Evolutionary conservation across 2,797 vertebrate genomes (phyloP).

Genomic region (Chloroceryle inda): DNA sequence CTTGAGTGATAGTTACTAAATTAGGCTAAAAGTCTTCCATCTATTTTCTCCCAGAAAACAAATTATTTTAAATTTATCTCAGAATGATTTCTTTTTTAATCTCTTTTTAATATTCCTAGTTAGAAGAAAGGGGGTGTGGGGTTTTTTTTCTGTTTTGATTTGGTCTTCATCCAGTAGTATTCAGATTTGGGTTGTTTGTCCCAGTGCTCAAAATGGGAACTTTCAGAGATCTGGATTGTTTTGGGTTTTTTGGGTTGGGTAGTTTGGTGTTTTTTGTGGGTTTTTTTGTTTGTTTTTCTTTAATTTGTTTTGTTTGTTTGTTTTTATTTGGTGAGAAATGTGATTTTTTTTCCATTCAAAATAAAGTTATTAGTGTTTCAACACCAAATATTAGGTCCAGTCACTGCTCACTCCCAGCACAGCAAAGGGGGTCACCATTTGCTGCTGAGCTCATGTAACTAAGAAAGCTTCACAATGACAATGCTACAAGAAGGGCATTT

Average conservation of each 20-base stretch:
- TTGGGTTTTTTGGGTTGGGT: too few relatives aligned
- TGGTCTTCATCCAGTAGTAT: neutral
- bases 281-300: too few relatives aligned
- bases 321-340: neutral
- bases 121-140: neutral
- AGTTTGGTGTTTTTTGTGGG: too few relatives aligned
- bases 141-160: neutral
- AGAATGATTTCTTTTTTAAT: neutral
- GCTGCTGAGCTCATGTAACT: neutral
- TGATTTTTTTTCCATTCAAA: neutral
- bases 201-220: neutral
- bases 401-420: neutral
- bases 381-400: neutral
- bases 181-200: neutral
- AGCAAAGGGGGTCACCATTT: neutral
- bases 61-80: conserved; percentile 33
- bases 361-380: neutral
- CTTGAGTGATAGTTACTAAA: conserved; percentile 43
- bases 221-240: neutral
- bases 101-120: neutral
- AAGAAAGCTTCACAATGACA: rapidly evolving
- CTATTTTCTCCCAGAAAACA: neutral
- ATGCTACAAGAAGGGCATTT: neutral
- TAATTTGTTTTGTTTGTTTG: too few relatives aligned
- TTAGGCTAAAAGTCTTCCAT: conserved; percentile 45